These are phyloP conservation scores for Hetaerina titia DNA, from an alignment of 2,888 invertebrate species.

Conservation along the genomic window DNA sequence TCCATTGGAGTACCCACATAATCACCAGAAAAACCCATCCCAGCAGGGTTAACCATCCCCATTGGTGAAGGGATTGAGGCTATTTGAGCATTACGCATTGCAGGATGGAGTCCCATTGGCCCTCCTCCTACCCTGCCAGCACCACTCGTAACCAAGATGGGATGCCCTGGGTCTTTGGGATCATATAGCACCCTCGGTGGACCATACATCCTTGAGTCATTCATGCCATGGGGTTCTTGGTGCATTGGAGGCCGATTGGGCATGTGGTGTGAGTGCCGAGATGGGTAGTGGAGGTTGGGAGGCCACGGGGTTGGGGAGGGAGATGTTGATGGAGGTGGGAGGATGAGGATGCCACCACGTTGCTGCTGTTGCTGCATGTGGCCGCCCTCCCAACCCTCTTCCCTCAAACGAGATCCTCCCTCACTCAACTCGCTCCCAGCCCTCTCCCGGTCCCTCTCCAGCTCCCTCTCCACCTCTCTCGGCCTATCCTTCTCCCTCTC, in stretches of 20 bases:
- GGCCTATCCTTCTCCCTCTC: slow-evolving; percentile 29
- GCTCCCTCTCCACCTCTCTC: neutral
- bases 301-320: slow-evolving; percentile 52
- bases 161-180: slow-evolving; percentile 84
- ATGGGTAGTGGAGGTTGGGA: slow-evolving; percentile 22
- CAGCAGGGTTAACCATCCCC: slow-evolving; percentile 51
- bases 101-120: slow-evolving; percentile 68
- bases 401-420: neutral
- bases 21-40: slow-evolving; percentile 60
- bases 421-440: slow-evolving; percentile 9
- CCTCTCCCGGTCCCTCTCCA: neutral
- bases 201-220: slow-evolving; percentile 69
- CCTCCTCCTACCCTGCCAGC: slow-evolving; percentile 75
- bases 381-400: slow-evolving; percentile 41
- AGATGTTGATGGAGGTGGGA: slow-evolving; percentile 49
- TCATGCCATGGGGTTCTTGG: slow-evolving; percentile 68
- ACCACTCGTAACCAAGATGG: slow-evolving; percentile 83
- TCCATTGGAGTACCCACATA: slow-evolving; percentile 37
- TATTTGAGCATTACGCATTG: slow-evolving; percentile 36
- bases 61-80: slow-evolving; percentile 25
- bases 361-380: slow-evolving; percentile 23
- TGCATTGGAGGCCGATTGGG: slow-evolving; percentile 70
- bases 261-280: slow-evolving; percentile 49
- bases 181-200: slow-evolving; percentile 81
- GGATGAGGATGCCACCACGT: slow-evolving; percentile 63